These are phyloP conservation scores for Raphicerus campestris DNA, from an alignment of 2,113 vertebrate species.

Conservation along the genomic window DNA sequence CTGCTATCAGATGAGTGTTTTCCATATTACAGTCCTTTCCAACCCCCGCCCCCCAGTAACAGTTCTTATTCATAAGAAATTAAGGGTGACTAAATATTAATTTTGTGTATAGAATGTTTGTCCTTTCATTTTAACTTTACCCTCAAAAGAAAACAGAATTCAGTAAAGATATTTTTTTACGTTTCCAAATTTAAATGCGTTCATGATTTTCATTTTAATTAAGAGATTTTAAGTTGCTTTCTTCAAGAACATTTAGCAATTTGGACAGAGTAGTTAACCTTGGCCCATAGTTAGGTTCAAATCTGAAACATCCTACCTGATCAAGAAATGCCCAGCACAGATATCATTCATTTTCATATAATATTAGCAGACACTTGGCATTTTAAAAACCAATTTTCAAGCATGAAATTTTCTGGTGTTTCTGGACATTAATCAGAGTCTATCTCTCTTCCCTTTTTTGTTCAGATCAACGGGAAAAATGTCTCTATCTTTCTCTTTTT, in stretches of 20 bases:
- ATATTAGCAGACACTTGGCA: neutral
- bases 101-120: neutral
- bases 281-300: neutral
- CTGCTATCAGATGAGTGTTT: neutral
- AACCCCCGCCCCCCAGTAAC: neutral
- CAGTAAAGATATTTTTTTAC: neutral
- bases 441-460: neutral
- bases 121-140: neutral
- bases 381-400: constrained; percentile 41
- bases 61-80: neutral
- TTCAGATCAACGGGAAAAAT: neutral
- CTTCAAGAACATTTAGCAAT: neutral
- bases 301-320: neutral
- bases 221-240: constrained; percentile 25
- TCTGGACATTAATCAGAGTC: neutral
- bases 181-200: neutral
- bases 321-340: constrained; percentile 9
- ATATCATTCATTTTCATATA: neutral
- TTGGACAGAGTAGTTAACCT: neutral
- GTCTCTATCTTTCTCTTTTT: neutral
- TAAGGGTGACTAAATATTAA: neutral
- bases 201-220: constrained; percentile 57
- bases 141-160: neutral
- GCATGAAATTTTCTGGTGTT: neutral
- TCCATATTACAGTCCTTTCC: neutral